These are phyloP conservation scores for Acrobasis suavella DNA, from an alignment of 2,888 invertebrate genomes.

Conservation along the genomic window DNA sequence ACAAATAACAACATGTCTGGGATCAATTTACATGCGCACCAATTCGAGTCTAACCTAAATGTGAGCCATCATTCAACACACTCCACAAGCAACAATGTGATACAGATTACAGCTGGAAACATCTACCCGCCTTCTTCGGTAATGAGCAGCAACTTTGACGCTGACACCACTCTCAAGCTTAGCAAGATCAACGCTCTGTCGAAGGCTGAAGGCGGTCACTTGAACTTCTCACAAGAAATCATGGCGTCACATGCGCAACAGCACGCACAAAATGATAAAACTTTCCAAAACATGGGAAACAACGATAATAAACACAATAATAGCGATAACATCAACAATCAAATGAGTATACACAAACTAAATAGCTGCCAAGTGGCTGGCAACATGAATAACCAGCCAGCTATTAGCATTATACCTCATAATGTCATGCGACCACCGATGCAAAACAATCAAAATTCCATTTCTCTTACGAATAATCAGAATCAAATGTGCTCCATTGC, in stretches of 20 bases:
- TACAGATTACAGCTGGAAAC: slow-evolving; percentile 75
- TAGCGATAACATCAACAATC: slow-evolving; percentile 59
- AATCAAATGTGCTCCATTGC: slow-evolving; percentile 72
- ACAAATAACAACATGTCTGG: slow-evolving; percentile 54
- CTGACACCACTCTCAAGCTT: slow-evolving; percentile 72
- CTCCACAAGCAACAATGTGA: slow-evolving; percentile 69
- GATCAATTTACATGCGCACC: slow-evolving; percentile 66
- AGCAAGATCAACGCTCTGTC: slow-evolving; percentile 76
- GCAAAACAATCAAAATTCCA: slow-evolving; percentile 66
- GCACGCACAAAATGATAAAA: slow-evolving; percentile 70
- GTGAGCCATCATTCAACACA: slow-evolving; percentile 69
- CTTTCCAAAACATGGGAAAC: slow-evolving; percentile 70
- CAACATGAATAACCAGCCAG: slow-evolving; percentile 60
- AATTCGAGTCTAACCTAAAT: slow-evolving; percentile 64
- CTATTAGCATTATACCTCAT: slow-evolving; percentile 74
- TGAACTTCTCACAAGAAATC: slow-evolving; percentile 76
- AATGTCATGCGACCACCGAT: slow-evolving; percentile 65
- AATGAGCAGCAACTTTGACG: slow-evolving; percentile 71
- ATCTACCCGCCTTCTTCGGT: slow-evolving; percentile 70
- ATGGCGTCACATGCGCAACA: slow-evolving; percentile 77
- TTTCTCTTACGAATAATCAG: slow-evolving; percentile 60
- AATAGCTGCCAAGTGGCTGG: slow-evolving; percentile 72
- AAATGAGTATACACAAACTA: slow-evolving; percentile 70
- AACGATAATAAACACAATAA: slow-evolving; percentile 64
- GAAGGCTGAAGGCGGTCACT: slow-evolving; percentile 73